Evolutionary conservation across 2,113 vertebrate genomes (phyloP), one percentile per base, ranked within the genome.

Genomic region (Todiramphus chloris): DNA sequence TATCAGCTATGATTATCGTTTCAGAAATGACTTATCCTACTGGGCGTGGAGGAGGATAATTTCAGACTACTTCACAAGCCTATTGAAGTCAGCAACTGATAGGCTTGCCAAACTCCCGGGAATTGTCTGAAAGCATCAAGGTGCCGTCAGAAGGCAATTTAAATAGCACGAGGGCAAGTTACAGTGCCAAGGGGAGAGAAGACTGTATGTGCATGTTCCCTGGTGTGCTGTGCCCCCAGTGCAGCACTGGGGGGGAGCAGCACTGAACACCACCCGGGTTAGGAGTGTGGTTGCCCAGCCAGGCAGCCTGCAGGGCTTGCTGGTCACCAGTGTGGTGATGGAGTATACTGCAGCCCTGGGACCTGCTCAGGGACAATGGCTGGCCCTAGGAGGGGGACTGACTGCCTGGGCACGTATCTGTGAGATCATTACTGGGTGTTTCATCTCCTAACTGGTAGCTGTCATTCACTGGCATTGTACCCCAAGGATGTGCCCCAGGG

Each of bases 1-100:
- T 89, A 87, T 37, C 58, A 66, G 4, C 39, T 89, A 13, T 72
- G 73, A 75, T 79, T 94, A 68, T 89, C 0, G 1, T 84, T 93
- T 82, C 76, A 56, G 81, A 87, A 91, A 73, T 78, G 82, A 62
- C 23, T 82, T 37, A 39, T 39, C 53, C 81, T 78, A 4, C 67
- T 44, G 31, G 59, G 66, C 43, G 51, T 0, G 0, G 70, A 60
- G 66, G 62, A 93, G 58, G 78, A 85, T 94, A 23, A 82, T 87
- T 95, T 82, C 81, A 94, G 93, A 79, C 70, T 69, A 66, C 35
- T 95, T 84, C 48, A 30, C 43, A 82, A 85, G 28, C 39, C 64
- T 51, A 7, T 39, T 78, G 76, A 89, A 90, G 31, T 1, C 2
- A 0, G 44, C 43, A 75, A n/a, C 33, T 37, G 43, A 33, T 66